Percentiles rank a stretch among this genome's conserved stretches.
Conservation (phyloP, 1,140 invertebrate genomes). For the Archivesica marissinica region DNA sequence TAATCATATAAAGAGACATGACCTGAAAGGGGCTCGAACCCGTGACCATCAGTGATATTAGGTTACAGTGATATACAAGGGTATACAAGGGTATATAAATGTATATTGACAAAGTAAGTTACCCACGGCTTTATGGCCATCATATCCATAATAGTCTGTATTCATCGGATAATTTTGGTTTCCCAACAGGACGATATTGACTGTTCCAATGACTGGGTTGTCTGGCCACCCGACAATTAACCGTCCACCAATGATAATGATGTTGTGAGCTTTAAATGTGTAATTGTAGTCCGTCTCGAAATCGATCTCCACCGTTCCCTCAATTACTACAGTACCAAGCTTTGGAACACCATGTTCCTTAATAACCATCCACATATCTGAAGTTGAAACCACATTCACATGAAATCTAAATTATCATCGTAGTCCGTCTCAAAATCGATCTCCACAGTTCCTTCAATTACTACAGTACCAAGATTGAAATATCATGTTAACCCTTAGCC, state of each 20-base stretch:
- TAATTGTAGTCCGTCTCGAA: not conserved
- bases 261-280: slow-evolving; percentile 52
- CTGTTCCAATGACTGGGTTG: slow-evolving; percentile 55
- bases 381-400: not conserved
- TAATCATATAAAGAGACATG: no score
- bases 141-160: not conserved
- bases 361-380: slow-evolving; percentile 48
- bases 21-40: no score
- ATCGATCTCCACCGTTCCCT: slow-evolving; percentile 36
- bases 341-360: not conserved
- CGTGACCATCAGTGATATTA: no score
- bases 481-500: not conserved
- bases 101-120: not conserved
- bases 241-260: slow-evolving; percentile 71
- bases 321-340: not conserved
- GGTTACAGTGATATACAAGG: no score
- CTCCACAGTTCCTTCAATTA: slow-evolving; percentile 9
- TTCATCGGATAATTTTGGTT: not conserved
- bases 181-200: not conserved
- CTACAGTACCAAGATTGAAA: not conserved
- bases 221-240: slow-evolving; percentile 67
- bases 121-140: slow-evolving; percentile 39
- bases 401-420: not conserved
- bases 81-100: no score
- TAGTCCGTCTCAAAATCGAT: not conserved